Evolutionary conservation across 2,888 invertebrate genomes (phyloP).

Genomic region (Desoria tigrina): DNA sequence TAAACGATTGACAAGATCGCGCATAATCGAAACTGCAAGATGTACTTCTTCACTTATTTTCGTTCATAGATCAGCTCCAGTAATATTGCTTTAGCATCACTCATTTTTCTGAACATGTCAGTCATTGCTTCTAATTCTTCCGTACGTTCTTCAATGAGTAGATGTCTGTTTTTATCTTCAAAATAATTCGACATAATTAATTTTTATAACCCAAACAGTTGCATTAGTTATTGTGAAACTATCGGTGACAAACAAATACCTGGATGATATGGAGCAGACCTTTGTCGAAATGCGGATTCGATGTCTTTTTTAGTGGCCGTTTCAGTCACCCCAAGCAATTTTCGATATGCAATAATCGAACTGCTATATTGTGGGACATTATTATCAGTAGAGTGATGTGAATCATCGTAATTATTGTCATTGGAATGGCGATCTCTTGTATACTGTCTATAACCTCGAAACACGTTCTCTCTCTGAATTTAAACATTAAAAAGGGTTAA

Average conservation of each 20-base stretch:
- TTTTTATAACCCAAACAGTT: not conserved
- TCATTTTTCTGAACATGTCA: constrained; percentile 5
- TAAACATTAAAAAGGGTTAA: not conserved
- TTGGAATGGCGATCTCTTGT: not conserved
- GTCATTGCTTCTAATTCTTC: not conserved
- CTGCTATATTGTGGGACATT: not conserved
- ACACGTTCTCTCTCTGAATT: not conserved
- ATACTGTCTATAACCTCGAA: not conserved
- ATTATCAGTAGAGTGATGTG: not conserved
- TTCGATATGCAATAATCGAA: not conserved
- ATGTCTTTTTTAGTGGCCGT: constrained; percentile 11
- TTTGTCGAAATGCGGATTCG: constrained; percentile 7
- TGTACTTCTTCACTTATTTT: no score
- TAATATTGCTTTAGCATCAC: not conserved
- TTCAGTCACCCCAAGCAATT: not conserved
- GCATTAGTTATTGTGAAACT: not conserved
- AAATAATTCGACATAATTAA: not conserved
- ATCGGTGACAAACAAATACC: constrained; percentile 5
- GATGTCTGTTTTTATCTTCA: constrained; percentile 16
- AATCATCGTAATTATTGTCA: not conserved
- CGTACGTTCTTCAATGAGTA: not conserved
- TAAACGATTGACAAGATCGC: no score
- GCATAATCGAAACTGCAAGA: no score
- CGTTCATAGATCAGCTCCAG: not conserved
- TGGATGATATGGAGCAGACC: constrained; percentile 11